A percentile compares a stretch with the other conserved stretches of the same genome.
phyloP scores from a whole-genome alignment of 2,888 invertebrate species.

The Microdon myrmicae region DNA sequence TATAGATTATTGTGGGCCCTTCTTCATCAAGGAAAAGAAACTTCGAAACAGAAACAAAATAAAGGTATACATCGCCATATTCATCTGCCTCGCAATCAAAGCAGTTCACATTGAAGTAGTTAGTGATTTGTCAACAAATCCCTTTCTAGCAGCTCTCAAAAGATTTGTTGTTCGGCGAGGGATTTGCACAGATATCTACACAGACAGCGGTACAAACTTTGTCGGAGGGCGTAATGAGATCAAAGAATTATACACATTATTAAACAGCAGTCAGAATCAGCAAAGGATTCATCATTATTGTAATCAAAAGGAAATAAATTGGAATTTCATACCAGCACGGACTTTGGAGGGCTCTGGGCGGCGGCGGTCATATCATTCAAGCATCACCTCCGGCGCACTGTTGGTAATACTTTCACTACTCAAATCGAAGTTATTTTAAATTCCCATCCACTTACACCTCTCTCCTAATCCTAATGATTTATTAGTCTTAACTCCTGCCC shows the following conservation, averaged over 20 bases:
- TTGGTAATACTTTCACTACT: too few relatives aligned
- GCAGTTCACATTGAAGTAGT: slow-evolving; percentile 7
- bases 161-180: slow-evolving; percentile 1
- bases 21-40: neutral
- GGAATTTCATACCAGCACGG: neutral
- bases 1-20: neutral
- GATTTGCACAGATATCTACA: neutral
- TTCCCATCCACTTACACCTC: too few relatives aligned
- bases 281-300: slow-evolving; percentile 1
- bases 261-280: neutral
- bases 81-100: too few relatives aligned
- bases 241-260: too few relatives aligned
- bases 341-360: slow-evolving; percentile 3
- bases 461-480: too few relatives aligned
- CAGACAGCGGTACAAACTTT: neutral
- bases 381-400: too few relatives aligned
- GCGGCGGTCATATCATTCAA: slow-evolving; percentile 4
- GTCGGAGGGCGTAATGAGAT: neutral
- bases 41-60: neutral
- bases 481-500: too few relatives aligned
- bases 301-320: neutral
- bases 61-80: too few relatives aligned
- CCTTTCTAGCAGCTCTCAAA: slow-evolving; percentile 1
- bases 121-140: neutral
- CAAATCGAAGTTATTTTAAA: too few relatives aligned